Evolutionary conservation across 30 jellyfish, hydroid and myxozoan species (phyloP), one percentile per base, ranked within the genome.

Genomic region (Sanderia malayensis): DNA sequence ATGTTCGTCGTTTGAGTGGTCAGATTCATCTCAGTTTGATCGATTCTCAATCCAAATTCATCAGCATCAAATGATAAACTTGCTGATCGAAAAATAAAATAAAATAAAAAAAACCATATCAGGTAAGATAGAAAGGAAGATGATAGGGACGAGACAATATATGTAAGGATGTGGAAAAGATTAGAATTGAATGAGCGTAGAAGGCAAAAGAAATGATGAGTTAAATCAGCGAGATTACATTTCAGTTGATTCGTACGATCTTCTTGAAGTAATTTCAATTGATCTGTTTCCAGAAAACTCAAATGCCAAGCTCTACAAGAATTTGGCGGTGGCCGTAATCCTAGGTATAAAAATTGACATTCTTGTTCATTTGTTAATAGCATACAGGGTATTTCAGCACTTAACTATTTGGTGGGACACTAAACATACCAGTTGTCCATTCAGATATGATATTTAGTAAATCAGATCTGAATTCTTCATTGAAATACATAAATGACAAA

Each of bases 341-440:
- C 89, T 77, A 22, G 22, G 52, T 6, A 4, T 6, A 37, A 37
- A 37, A n/a, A n/a, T n/a, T n/a, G n/a, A n/a, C n/a, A n/a, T n/a
- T n/a, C n/a, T n/a, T n/a, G n/a, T n/a, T n/a, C n/a, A n/a, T n/a
- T n/a, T n/a, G n/a, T n/a, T n/a, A n/a, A n/a, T n/a, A n/a, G n/a
- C n/a, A n/a, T n/a, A n/a, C n/a, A n/a, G n/a, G n/a, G n/a, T n/a
- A n/a, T n/a, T n/a, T n/a, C n/a, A n/a, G n/a, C n/a, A n/a, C n/a
- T n/a, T n/a, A n/a, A n/a, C n/a, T n/a, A n/a, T n/a, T n/a, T n/a
- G n/a, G n/a, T n/a, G n/a, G n/a, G n/a, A 2, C 44, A 33, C 4
- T 46, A 37, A 7, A 58, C 79, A 65, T 41, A 85, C 96, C 96
- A 68, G 92, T 69, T 9, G 80, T 47, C 96, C 96, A 86, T 31